Evolutionary conservation across 2,797 vertebrate genomes (phyloP).

Genomic region (Phalloptychus januarius): DNA sequence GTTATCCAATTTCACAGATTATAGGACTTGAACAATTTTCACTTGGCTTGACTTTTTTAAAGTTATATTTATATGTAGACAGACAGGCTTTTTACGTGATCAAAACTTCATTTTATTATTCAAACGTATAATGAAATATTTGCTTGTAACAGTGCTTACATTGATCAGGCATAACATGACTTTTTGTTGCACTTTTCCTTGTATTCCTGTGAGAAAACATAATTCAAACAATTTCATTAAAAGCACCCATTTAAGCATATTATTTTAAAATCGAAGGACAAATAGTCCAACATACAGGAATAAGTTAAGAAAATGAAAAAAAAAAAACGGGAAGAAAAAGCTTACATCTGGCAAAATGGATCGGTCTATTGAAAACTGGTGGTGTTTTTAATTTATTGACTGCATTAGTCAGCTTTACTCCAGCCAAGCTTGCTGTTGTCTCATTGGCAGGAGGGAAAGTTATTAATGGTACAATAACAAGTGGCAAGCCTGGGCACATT

Average conservation of each 20-base stretch:
- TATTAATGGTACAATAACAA: slow-evolving; percentile 84
- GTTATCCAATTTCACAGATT: slow-evolving; percentile 83
- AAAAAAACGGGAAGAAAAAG: neutral
- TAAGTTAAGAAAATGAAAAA: slow-evolving; percentile 3
- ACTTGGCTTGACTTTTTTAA: slow-evolving; percentile 35
- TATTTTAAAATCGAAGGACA: slow-evolving; percentile 25
- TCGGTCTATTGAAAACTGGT: slow-evolving; percentile 63
- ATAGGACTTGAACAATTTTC: slow-evolving; percentile 58
- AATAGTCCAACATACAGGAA: slow-evolving; percentile 47
- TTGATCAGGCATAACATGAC: neutral
- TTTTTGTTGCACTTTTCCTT: neutral
- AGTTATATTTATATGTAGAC: slow-evolving; percentile 29
- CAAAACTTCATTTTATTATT: too few relatives aligned
- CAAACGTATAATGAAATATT: neutral
- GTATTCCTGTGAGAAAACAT: neutral
- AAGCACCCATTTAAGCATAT: neutral
- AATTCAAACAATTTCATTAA: neutral
- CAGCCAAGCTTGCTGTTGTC: slow-evolving; percentile 71
- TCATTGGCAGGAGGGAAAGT: slow-evolving; percentile 76
- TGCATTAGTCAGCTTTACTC: slow-evolving; percentile 73
- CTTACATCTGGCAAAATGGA: slow-evolving; percentile 61
- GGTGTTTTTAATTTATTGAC: slow-evolving; percentile 77
- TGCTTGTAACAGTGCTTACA: neutral
- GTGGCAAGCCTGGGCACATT: slow-evolving; percentile 78
- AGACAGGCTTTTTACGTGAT: neutral